A percentile compares a stretch with the other conserved stretches of the same genome.
These are phyloP conservation scores for Gastrophryne carolinensis DNA, from an alignment of 2,797 vertebrate species.

Conservation along the genomic window DNA sequence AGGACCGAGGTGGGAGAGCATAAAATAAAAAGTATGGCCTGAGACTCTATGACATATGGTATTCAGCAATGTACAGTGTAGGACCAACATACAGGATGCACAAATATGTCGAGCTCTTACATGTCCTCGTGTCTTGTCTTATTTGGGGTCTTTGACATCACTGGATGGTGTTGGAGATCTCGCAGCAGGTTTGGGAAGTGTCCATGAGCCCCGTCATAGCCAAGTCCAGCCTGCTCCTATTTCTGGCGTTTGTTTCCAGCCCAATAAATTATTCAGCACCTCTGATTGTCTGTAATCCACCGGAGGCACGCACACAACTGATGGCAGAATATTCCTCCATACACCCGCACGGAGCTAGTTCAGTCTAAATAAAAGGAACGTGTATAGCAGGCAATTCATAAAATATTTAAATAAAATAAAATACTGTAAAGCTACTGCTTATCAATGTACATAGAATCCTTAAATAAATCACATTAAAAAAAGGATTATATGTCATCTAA, in stretches of 20 bases:
- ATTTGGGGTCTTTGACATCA: slow-evolving; percentile 39
- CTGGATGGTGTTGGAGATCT: not conserved
- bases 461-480: too few relatives aligned
- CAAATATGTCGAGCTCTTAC: slow-evolving; percentile 9
- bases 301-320: not conserved
- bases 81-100: not conserved
- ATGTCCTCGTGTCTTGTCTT: slow-evolving; percentile 16
- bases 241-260: slow-evolving; percentile 24
- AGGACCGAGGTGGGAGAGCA: too few relatives aligned
- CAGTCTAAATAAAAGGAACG: not conserved
- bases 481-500: too few relatives aligned
- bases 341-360: too few relatives aligned
- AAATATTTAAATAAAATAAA: too few relatives aligned
- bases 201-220: not conserved
- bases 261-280: slow-evolving; percentile 31
- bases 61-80: not conserved
- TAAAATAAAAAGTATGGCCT: not conserved
- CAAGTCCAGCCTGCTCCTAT: not conserved
- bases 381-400: not conserved
- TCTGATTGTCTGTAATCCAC: slow-evolving; percentile 19
- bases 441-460: too few relatives aligned
- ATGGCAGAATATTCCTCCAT: too few relatives aligned
- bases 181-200: not conserved
- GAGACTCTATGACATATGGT: not conserved
- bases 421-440: too few relatives aligned